Evolutionary conservation across 2,797 vertebrate species (phyloP), one percentile per base, ranked within the genome.

Genomic region (Hydrolagus colliei): DNA sequence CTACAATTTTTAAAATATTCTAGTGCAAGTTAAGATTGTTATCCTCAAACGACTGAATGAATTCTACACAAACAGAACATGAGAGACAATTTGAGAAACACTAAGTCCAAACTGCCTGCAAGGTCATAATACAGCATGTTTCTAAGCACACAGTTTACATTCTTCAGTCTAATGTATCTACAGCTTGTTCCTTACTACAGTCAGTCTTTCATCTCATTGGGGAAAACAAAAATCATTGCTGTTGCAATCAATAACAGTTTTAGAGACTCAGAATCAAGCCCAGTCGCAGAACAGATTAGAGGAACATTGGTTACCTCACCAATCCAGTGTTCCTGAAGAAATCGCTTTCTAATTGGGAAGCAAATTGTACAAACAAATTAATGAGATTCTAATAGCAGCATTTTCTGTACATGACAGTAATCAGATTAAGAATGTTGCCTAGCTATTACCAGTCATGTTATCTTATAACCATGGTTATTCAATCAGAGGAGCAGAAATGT

Each of bases 401-500:
- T 76, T 86, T 86, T 86, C 52, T 2, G 86, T 12, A 76, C 73
- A 82, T 82, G 87, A 73, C 73, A 12, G 10, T 59, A 86, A 89
- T 88, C 79, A 86, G 74, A 86, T 86, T 84, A 86, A 84, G 6
- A 86, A 9, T 79, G 62, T 61, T 87, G 73, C 86, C 87, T 72
- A 80, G 86, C 82, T 1, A 0, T 75, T 68, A 62, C 82, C 35
- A 72, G 86, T 59, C 75, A 86, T 85, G 4, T 73, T 76, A 86
- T 84, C 86, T 76, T 85, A 86, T 22, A 41, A 82, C 86, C 88
- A 87, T 88, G 86, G 85, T 88, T 88, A 89, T 74, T 87, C 79
- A 86, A 63, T 82, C 86, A 89, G 86, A 86, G 76, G 35, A 12
- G 35, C 87, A 87, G 88, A 88, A 91, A 87, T 84, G 88, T 67